Evolutionary conservation across 2,888 invertebrate genomes (phyloP), one percentile per base, ranked within the genome.

Genomic region (Syritta pipiens): DNA sequence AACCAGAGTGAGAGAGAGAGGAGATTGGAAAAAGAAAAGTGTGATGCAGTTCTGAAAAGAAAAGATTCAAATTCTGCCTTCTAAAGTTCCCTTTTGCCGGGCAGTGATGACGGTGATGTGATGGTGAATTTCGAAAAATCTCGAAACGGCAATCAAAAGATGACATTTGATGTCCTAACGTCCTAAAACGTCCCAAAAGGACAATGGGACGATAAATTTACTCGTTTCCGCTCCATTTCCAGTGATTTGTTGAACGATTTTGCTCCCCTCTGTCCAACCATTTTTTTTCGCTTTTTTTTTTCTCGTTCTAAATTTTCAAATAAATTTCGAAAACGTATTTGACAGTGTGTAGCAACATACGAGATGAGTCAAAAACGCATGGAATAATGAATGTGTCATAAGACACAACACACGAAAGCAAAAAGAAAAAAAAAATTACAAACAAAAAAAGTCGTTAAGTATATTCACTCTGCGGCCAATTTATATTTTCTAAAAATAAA

Each of bases 401-500:
- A 72, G 37, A 60, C 53, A 32, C 35, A 67, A 60, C 53, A 59
- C 59, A 77, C 77, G 48, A 65, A 35, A 53, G 44, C 51, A 57
- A 57, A 40, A 24, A 46, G 65, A 59, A 57, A 17, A 51, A 37
- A 46, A 42, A 35, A 12, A 48, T 57, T 67, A 60, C 42, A 63
- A 37, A 37, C 65, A 51, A 48, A 62, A 35, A 57, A 72, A 65
- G 59, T 67, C 59, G 40, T 72, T 65, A 72, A 77, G 65, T 65
- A 77, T 65, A 74, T 57, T 79, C 79, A 74, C 57, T 74, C 60
- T 14, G 74, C 51, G 68, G 67, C 67, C 67, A 74, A 74, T 79
- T 79, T 79, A 44, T 68, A 62, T 46, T 51, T 68, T 67, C 79
- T 79, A 79, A 79, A 79, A 79, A 79, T 79, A 79, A 62, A 79